Evolutionary conservation across 2,888 invertebrate species (phyloP).

Genomic region (Eubasilissa splendida): DNA sequence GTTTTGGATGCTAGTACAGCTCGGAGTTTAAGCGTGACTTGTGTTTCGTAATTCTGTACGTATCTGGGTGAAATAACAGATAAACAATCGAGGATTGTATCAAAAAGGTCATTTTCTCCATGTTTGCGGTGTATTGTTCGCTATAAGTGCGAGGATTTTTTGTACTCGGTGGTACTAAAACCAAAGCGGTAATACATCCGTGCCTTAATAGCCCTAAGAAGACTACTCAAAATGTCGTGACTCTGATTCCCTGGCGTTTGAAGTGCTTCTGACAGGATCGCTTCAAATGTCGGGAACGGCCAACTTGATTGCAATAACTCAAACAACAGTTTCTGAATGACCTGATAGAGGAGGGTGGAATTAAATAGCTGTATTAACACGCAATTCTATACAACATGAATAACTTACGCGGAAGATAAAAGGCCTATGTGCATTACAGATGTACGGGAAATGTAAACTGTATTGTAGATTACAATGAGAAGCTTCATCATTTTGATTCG

Average conservation of each 20-base stretch:
- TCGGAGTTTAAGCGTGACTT: no score
- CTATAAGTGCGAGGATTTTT: no score
- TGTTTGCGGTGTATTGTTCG: no score
- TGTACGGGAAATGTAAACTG: background rate
- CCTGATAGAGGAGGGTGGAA: constrained; percentile 4
- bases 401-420: constrained; percentile 26
- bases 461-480: no score
- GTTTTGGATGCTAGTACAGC: no score
- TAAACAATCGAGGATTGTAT: no score
- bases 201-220: constrained; percentile 17
- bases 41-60: no score
- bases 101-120: no score
- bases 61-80: no score
- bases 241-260: constrained; percentile 32
- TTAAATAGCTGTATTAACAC: background rate
- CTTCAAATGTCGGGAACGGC: constrained; percentile 22
- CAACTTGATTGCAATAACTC: constrained; percentile 40
- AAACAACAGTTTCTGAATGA: constrained; percentile 32
- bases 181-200: constrained; percentile 3
- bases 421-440: background rate
- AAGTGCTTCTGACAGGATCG: constrained; percentile 36
- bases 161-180: background rate
- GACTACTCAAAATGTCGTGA: constrained; percentile 39
- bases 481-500: no score
- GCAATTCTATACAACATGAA: constrained; percentile 17